Evolutionary conservation across 2,888 invertebrate genomes (phyloP), one percentile per base, ranked within the genome.

Genomic region (Helobdella robusta): DNA sequence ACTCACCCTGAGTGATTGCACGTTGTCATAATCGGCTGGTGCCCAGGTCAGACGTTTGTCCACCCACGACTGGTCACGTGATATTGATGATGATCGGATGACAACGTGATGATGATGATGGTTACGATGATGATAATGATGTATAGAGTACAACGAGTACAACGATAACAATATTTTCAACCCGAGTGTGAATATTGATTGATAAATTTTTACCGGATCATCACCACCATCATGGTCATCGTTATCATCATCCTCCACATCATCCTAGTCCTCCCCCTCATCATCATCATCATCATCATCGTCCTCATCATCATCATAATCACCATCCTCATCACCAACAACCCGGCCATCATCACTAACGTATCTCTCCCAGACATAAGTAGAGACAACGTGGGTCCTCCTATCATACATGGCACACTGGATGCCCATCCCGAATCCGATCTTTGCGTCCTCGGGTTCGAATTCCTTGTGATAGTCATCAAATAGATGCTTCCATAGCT

Each of bases 21-120:
- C 28, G 40, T 60, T 23, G 40, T 28, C 60, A 25, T 60, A 60
- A 3, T 60, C 11, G n/a, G 20, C 60, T 44, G 60, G 60, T 18
- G 34, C 40, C 60, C 60, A 60, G 18, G 28, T 28, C 3, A 60
- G n/a, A 15, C 60, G 60, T 0, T 25, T 1, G 28, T 60, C 60
- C 20, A 28, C 40, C 60, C 60, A 60, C n/a, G n/a, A n/a, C n/a
- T n/a, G n/a, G n/a, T n/a, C n/a, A n/a, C n/a, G n/a, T n/a, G n/a
- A n/a, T n/a, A n/a, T n/a, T n/a, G n/a, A n/a, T n/a, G n/a, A n/a
- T n/a, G n/a, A n/a, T n/a, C n/a, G n/a, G n/a, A n/a, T n/a, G n/a
- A n/a, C n/a, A n/a, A n/a, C n/a, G n/a, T n/a, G n/a, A n/a, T n/a
- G n/a, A n/a, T n/a, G n/a, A n/a, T n/a, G n/a, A n/a, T n/a, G n/a